A percentile compares a stretch with the other conserved stretches of the same genome.
Conservation (phyloP, 2,797 vertebrate species). For the Sebastolobus altivelis region DNA sequence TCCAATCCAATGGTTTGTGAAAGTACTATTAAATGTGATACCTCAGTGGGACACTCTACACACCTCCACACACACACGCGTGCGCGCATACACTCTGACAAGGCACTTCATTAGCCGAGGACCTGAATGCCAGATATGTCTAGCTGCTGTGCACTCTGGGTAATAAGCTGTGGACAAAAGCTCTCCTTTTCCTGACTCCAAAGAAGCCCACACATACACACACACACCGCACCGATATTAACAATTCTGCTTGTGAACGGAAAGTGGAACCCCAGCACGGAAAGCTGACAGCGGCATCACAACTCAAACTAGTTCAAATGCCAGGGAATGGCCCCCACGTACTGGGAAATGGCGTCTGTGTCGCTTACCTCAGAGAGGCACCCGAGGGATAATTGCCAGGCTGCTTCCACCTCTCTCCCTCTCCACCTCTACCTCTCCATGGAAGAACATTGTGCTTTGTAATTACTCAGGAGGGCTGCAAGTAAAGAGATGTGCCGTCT, state of each 20-base stretch:
- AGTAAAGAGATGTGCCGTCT: slow-evolving; percentile 23
- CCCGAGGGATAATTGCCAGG: slow-evolving; percentile 58
- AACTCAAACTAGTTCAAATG: slow-evolving; percentile 45
- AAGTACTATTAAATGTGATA: slow-evolving; percentile 41
- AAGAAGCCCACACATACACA: slow-evolving; percentile 21
- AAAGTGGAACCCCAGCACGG: slow-evolving; percentile 17
- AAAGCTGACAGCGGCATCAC: slow-evolving; percentile 46
- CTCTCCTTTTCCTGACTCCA: slow-evolving; percentile 38
- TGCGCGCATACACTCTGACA: slow-evolving; percentile 42
- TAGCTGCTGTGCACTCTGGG: slow-evolving; percentile 54
- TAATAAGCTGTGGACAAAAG: slow-evolving; percentile 68
- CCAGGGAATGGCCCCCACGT: slow-evolving; percentile 6
- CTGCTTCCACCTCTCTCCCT: slow-evolving; percentile 27
- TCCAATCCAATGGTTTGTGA: slow-evolving; percentile 45
- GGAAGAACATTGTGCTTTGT: slow-evolving; percentile 50
- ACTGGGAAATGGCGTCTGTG: slow-evolving; percentile 21
- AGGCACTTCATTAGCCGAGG: slow-evolving; percentile 68
- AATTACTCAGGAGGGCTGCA: slow-evolving; percentile 45
- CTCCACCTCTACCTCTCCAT: slow-evolving; percentile 17
- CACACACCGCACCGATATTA: slow-evolving; percentile 15
- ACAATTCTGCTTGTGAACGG: slow-evolving; percentile 38
- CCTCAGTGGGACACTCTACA: slow-evolving; percentile 22
- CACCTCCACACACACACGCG: neutral
- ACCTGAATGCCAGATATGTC: slow-evolving; percentile 65
- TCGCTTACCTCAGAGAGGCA: slow-evolving; percentile 42